A percentile compares a stretch with the other conserved stretches of the same genome.
These are phyloP conservation scores for Trichonephila clavata DNA, from an alignment of 1,140 invertebrate species.

Conservation along the genomic window DNA sequence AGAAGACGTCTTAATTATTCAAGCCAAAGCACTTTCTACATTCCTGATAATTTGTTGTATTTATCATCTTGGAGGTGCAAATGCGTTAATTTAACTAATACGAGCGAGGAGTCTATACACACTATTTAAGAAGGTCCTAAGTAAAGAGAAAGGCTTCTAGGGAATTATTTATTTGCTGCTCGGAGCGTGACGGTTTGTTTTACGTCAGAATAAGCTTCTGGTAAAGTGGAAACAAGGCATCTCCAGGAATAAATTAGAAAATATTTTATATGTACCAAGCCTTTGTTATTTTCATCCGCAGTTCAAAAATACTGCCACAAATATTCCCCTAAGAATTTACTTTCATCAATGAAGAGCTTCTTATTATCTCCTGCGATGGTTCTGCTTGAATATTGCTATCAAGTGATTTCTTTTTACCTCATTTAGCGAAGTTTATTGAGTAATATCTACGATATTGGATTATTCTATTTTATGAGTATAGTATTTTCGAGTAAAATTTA, in stretches of 20 bases:
- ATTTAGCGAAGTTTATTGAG: background rate
- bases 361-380: background rate
- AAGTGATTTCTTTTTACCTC: background rate
- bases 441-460: background rate
- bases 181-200: background rate
- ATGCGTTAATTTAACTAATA: constrained; percentile 43
- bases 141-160: background rate
- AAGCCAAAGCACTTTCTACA: constrained; percentile 17
- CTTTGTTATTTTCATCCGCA: background rate
- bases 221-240: background rate
- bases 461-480: background rate
- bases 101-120: background rate
- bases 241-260: constrained; percentile 4
- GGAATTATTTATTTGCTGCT: constrained; percentile 42
- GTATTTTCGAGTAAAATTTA: background rate
- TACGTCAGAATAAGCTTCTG: constrained; percentile 8
- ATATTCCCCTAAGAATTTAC: background rate
- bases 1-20: constrained; percentile 24
- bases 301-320: background rate
- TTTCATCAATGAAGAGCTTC: background rate
- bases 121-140: constrained; percentile 11
- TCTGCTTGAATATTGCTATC: background rate
- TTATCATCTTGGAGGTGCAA: constrained; percentile 48
- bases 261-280: constrained; percentile 3
- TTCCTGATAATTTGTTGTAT: constrained; percentile 49